Evolutionary conservation across 2,113 vertebrate species (phyloP).

Genomic region (Rynchops niger): DNA sequence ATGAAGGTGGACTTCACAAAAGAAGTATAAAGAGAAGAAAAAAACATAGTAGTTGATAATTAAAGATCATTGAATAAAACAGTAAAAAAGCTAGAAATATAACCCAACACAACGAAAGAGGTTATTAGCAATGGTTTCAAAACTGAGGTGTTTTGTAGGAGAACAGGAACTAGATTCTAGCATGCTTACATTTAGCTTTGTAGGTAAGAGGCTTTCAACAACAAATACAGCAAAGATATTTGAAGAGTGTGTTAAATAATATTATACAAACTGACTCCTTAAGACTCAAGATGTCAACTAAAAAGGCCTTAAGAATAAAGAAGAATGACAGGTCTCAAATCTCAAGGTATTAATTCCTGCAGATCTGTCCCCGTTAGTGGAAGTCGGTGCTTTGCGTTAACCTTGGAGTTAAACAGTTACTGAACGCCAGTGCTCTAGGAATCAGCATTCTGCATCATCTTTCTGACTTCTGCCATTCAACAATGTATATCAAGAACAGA

Average conservation of each 20-base stretch:
- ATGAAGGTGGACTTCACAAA: not conserved
- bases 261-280: not conserved
- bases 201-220: not conserved
- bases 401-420: not conserved
- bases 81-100: not conserved
- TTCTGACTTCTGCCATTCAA: not conserved
- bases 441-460: not conserved
- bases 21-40: not conserved
- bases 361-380: not conserved
- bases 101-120: not conserved
- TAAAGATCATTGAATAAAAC: not conserved
- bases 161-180: not conserved
- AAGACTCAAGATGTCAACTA: not conserved
- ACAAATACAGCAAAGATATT: not conserved
- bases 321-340: not conserved
- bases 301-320: not conserved
- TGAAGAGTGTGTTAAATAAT: not conserved
- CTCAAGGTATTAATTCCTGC: not conserved
- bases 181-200: not conserved
- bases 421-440: not conserved
- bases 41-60: not conserved
- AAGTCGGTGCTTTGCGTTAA: not conserved
- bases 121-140: not conserved
- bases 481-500: not conserved
- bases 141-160: not conserved